Evolutionary conservation across 2,113 vertebrate genomes (phyloP).

Genomic region (Ranitomeya variabilis): DNA sequence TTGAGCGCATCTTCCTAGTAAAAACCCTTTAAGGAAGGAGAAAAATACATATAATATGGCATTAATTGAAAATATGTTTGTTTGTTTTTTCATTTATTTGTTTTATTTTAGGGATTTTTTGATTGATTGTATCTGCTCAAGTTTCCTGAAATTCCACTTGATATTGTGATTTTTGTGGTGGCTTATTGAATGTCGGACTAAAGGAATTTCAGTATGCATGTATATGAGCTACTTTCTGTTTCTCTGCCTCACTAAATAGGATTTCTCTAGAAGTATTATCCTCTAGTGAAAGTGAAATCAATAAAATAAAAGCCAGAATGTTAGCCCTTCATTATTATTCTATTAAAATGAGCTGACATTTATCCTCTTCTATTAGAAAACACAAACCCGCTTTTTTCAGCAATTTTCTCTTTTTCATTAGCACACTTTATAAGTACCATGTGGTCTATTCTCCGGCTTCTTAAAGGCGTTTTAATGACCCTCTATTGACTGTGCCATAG

Average conservation of each 20-base stretch:
- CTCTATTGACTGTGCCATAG: conserved; percentile 78
- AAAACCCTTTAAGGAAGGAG: no score
- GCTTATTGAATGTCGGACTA: no score
- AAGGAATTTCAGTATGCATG: no score
- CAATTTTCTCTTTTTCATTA: conserved; percentile 40
- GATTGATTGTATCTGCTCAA: background rate
- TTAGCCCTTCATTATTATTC: conserved; percentile 29
- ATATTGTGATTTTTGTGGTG: background rate
- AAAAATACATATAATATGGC: no score
- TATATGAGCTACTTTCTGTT: background rate
- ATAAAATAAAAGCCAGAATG: conserved; percentile 12
- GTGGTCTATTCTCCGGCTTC: conserved; percentile 76
- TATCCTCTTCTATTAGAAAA: conserved; percentile 24
- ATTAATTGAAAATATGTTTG: no score
- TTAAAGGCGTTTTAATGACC: conserved; percentile 83
- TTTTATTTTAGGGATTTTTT: no score
- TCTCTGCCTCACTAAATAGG: conserved; percentile 29
- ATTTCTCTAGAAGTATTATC: background rate
- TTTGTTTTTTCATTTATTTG: no score
- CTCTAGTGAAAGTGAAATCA: background rate
- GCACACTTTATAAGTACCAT: conserved; percentile 65
- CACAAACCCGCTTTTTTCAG: conserved; percentile 26
- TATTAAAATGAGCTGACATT: conserved; percentile 40
- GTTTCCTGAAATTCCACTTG: background rate
- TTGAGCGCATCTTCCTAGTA: no score